Percentiles rank a stretch among this genome's conserved stretches.
These are phyloP conservation scores for Tetrao urogallus DNA, from an alignment of 2,113 vertebrate genomes.

Conservation along the genomic window DNA sequence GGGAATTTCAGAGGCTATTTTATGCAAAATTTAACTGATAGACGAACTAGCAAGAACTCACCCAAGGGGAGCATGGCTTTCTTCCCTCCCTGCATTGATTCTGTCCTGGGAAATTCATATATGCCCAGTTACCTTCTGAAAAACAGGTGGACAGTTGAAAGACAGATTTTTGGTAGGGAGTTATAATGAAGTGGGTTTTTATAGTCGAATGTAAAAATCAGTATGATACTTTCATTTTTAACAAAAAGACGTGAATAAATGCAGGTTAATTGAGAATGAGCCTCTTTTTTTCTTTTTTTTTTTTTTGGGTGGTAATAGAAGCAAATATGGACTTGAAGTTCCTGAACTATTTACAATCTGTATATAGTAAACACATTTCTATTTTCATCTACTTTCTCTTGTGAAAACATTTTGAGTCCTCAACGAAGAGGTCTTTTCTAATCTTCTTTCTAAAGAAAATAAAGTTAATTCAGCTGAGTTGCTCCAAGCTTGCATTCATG, in stretches of 20 bases:
- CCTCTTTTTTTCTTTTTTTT: background rate
- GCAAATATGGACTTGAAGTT: background rate
- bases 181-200: background rate
- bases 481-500: background rate
- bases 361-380: background rate
- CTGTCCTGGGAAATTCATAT: background rate
- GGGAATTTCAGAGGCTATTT: background rate
- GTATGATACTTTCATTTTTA: background rate
- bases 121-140: background rate
- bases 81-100: background rate
- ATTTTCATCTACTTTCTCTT: slow-evolving; percentile 24
- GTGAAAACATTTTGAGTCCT: background rate
- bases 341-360: background rate
- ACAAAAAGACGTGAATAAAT: background rate
- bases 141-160: background rate
- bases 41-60: background rate
- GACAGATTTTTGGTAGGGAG: background rate
- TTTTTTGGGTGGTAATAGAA: background rate
- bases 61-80: background rate
- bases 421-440: slow-evolving; percentile 5
- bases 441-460: slow-evolving; percentile 35
- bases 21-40: background rate
- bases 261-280: background rate
- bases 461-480: background rate
- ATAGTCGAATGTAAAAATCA: background rate